Evolutionary conservation across 2,888 invertebrate species (phyloP).

Genomic region (Caenorhabditis wallacei): DNA sequence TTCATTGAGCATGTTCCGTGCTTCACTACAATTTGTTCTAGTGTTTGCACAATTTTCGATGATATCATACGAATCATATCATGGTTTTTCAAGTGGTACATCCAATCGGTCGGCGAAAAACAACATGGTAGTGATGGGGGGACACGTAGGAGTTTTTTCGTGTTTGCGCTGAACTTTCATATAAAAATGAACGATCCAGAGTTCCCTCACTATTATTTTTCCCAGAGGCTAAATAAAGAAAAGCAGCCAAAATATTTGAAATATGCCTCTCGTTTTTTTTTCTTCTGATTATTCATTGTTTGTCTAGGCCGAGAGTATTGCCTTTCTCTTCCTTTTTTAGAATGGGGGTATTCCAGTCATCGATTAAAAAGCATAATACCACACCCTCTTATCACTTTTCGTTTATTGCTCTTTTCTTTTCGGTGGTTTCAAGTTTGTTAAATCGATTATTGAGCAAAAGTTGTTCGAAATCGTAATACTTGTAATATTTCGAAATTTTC

Average conservation of each 20-base stretch:
- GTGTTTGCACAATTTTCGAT: constrained; percentile 50
- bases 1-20: constrained; percentile 31
- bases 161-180: constrained; percentile 30
- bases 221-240: constrained; percentile 1
- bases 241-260: constrained; percentile 42
- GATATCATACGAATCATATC: constrained; percentile 47
- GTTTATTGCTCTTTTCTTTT: background rate
- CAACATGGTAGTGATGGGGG: constrained; percentile 12
- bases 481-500: constrained; percentile 52
- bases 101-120: constrained; percentile 20
- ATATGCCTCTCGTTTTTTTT: constrained; percentile 34
- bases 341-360: constrained; percentile 42
- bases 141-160: constrained; percentile 42
- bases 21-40: constrained; percentile 16
- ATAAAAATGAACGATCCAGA: constrained; percentile 36
- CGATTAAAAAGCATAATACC: constrained; percentile 29
- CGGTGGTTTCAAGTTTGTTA: background rate
- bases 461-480: constrained; percentile 16
- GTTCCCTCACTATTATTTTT: constrained; percentile 22
- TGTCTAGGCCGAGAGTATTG: constrained; percentile 53
- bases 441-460: constrained; percentile 10
- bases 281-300: constrained; percentile 59
- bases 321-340: constrained; percentile 51
- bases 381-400: constrained; percentile 36
- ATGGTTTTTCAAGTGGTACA: constrained; percentile 49